These are phyloP conservation scores for Zootermopsis nevadensis DNA, from an alignment of 2,888 invertebrate genomes.

Conservation along the genomic window DNA sequence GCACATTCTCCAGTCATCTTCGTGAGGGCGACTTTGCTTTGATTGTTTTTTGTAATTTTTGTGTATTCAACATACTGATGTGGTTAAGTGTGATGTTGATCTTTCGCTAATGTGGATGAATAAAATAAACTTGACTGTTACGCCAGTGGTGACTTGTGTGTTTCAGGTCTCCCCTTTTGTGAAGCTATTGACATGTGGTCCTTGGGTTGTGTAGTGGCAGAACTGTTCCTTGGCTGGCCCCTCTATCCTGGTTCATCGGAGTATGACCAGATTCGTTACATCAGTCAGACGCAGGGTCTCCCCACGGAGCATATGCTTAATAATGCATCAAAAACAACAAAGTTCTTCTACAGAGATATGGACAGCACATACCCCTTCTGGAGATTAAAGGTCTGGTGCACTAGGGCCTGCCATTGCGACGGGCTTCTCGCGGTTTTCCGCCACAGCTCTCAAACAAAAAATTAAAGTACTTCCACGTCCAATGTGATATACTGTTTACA, in stretches of 20 bases:
- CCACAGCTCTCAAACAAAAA: too few species aligned
- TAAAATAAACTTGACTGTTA: background rate
- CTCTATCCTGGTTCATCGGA: constrained; percentile 99
- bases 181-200: constrained; percentile 99
- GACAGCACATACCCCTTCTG: constrained; percentile 79
- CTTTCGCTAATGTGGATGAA: background rate
- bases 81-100: too few species aligned
- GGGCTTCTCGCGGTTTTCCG: too few species aligned
- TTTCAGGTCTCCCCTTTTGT: constrained; percentile 90
- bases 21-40: too few species aligned
- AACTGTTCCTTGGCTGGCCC: constrained; percentile 99
- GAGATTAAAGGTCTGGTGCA: constrained; percentile 70
- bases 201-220: constrained; percentile 98
- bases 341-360: constrained; percentile 97
- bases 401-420: constrained; percentile 17
- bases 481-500: too few species aligned
- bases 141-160: background rate
- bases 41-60: too few species aligned
- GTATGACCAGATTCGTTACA: constrained; percentile 98
- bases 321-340: constrained; percentile 97
- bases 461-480: too few species aligned
- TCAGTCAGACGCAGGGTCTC: constrained; percentile 96
- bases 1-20: too few species aligned
- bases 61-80: too few species aligned
- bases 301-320: constrained; percentile 98